These are phyloP conservation scores for Podarcis lilfordi DNA, from an alignment of 2,797 vertebrate genomes.

Conservation along the genomic window DNA sequence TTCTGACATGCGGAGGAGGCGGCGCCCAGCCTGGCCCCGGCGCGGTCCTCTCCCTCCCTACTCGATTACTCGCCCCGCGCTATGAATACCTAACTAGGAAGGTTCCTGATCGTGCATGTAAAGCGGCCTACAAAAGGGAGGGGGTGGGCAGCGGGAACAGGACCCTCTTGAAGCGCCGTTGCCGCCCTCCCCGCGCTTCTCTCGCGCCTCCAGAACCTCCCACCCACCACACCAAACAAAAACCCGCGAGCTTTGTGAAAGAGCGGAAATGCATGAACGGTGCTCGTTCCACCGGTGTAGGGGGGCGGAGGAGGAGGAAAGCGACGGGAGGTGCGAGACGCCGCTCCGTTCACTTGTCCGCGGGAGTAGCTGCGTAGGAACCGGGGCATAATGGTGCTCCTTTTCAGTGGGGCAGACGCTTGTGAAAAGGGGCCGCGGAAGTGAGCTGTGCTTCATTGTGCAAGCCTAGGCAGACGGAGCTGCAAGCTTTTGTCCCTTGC, in stretches of 20 bases:
- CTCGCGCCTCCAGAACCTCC: too few species aligned
- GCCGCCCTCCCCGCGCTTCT: too few species aligned
- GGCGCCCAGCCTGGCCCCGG: neutral
- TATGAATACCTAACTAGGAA: neutral
- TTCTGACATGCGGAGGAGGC: neutral
- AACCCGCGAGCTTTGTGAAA: neutral
- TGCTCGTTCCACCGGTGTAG: neutral
- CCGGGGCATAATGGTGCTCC: neutral
- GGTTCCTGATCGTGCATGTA: neutral
- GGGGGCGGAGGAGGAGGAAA: neutral
- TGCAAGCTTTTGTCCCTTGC: slow-evolving; percentile 60
- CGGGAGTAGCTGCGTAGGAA: neutral
- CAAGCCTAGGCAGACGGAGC: neutral
- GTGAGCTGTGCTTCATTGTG: slow-evolving; percentile 40
- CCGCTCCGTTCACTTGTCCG: neutral
- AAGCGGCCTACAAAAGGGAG: slow-evolving; percentile 3
- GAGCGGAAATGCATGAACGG: neutral
- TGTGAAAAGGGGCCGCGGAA: neutral
- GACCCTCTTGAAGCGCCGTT: neutral
- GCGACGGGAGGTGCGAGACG: neutral
- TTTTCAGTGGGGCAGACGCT: neutral
- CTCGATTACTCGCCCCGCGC: neutral
- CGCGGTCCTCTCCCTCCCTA: neutral
- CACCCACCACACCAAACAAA: neutral
- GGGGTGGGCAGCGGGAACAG: neutral